Evolutionary conservation across 2,797 vertebrate genomes (phyloP), one percentile per base, ranked within the genome.

Genomic region (Acanthurus tractus): DNA sequence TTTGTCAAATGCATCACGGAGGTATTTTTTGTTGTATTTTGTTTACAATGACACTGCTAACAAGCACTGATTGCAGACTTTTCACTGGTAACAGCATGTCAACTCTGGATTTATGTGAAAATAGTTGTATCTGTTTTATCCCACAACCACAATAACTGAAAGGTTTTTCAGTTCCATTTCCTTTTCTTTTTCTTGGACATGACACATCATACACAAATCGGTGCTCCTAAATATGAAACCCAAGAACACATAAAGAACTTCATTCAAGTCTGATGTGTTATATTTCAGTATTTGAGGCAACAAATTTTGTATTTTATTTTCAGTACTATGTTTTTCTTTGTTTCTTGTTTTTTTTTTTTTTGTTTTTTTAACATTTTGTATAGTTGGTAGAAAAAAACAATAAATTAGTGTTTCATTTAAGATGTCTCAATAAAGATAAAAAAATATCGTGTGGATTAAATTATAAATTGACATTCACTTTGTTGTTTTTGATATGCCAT

Each of bases 1-100:
- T 98, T 98, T 70, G 97, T 98, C 82, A 98, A 96, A 88, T 97
- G 96, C 70, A 97, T 98, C 85, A 87, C 95, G 0, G 97, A 98
- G 94, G 97, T 98, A 88, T 36, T 48, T 46, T 45, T 67, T 50
- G 15, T 22, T 48, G 15, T 72, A 1, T 70, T 18, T 61, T 85
- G 3, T 49, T 52, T 13, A 53, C 34, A 61, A 22, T 36, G 13
- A 70, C 29, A 56, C 1, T 3, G 20, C 11, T 40, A 42, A 3
- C 8, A 40, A 40, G 38, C 10, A 40, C 38, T 40, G 38, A 29
- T 42, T n/a, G 25, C 0, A 4, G 46, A n/a, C 34, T 48, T 25
- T 46, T 62, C 18, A 42, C 50, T 38, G 23, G 17, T 48, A 34
- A 15, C 42, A 46, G 59, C 13, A 23, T 22, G 23, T 50, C 48